Evolutionary conservation across 1,140 invertebrate species (phyloP), one percentile per base, ranked within the genome.

Genomic region (Penaeus vannamei): DNA sequence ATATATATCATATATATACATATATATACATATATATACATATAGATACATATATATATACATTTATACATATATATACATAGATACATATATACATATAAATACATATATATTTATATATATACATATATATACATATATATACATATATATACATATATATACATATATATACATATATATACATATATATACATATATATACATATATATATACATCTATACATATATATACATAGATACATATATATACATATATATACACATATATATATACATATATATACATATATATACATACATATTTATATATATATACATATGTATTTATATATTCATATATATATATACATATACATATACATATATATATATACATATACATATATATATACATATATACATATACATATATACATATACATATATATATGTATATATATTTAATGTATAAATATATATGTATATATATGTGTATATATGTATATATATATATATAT

Each of bases 381-480:
- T 5, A 46, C 19, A 23, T 19, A 29, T 19, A 17, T 36, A 80
- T 42, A 80, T 80, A 80, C 46, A 80, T 80, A 80, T 80, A 80
- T 80, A 80, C 46, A 80, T 80, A 80, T 80, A 80, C 46, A 80
- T 80, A 80, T 80, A 80, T 80, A 80, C 46, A 80, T 80, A 80
- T 80, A 80, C 46, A 80, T 80, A 80, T 80, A 59, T 80, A 80
- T 80, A 80, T 80, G 46, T 36, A 80, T 36, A 80, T 19, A 36
- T 19, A 32, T 19, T 77, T 19, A 23, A 42, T 19, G n/a, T 19
- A 32, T 19, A 80, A 2, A 80, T 36, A 64, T 64, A 64, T 4
- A 64, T n/a, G 20, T 77, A 12, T 77, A 12, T n/a, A 4, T n/a
- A 8, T 36, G 32, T 77, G 32, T 77, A 3, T 26, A 2, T n/a